Percentiles rank a stretch among this genome's conserved stretches.
Evolutionary conservation across 1,140 invertebrate genomes (phyloP).

Genomic region (Bilobella aurantiaca): DNA sequence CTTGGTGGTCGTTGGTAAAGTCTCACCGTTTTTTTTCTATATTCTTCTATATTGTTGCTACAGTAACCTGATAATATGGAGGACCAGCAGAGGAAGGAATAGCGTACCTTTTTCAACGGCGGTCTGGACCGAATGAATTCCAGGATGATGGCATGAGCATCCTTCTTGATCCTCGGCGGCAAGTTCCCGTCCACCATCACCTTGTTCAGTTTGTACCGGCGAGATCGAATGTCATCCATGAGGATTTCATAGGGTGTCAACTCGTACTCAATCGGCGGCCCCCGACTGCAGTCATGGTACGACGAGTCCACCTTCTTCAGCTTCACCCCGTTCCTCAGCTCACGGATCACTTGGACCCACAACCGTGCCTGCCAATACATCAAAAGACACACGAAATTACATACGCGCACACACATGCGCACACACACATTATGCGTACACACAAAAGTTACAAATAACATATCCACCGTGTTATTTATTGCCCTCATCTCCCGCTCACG

Average conservation of each 20-base stretch:
- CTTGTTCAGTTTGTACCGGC: constrained; percentile 67
- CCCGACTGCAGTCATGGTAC: no score
- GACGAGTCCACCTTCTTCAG: constrained; percentile 67
- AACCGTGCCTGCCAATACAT: constrained; percentile 74
- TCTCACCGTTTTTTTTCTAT: constrained; percentile 19
- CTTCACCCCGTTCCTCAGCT: constrained; percentile 71
- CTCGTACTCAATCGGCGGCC: constrained; percentile 70
- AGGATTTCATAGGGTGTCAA: constrained; percentile 94
- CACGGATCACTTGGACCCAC: constrained; percentile 91
- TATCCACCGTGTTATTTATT: no score
- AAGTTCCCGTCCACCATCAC: constrained; percentile 71
- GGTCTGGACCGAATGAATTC: constrained; percentile 93
- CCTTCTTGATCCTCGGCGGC: constrained; percentile 66
- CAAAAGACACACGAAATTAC: no score
- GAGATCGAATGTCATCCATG: constrained; percentile 87
- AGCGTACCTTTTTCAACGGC: constrained; percentile 73
- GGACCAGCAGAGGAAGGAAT: neutral
- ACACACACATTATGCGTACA: no score
- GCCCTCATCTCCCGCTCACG: no score
- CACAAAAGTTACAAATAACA: no score
- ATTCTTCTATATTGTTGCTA: no score
- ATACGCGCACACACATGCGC: no score
- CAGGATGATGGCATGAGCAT: constrained; percentile 86
- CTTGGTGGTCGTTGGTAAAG: neutral
- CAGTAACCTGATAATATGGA: no score